phyloP scores from a whole-genome alignment of 2,113 vertebrate species.

The Malaclemys terrapin region DNA sequence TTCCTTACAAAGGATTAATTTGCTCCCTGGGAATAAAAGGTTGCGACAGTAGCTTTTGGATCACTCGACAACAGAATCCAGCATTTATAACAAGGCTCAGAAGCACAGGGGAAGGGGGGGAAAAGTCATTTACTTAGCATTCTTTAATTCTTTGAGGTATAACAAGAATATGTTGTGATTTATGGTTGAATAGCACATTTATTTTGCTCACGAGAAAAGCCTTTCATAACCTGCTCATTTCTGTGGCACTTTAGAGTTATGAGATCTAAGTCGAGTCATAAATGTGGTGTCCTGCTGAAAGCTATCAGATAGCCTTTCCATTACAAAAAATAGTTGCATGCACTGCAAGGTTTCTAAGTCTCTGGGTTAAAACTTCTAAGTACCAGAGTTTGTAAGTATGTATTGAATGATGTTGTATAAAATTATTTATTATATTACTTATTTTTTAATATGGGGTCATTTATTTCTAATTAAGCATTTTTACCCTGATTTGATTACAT shows the following conservation, averaged over 20 bases:
- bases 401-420: background rate
- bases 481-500: constrained; percentile 67
- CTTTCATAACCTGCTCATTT: constrained; percentile 66
- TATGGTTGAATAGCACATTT: constrained; percentile 47
- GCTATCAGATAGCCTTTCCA: background rate
- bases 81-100: constrained; percentile 61
- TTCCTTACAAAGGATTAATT: constrained; percentile 74
- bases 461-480: constrained; percentile 59
- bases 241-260: constrained; percentile 50
- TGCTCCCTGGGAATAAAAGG: constrained; percentile 68
- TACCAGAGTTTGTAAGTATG: background rate
- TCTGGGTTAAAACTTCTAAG: constrained; percentile 23
- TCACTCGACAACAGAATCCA: constrained; percentile 70
- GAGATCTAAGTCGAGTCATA: constrained; percentile 42
- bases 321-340: background rate
- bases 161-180: constrained; percentile 66
- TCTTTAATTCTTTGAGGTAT: constrained; percentile 72
- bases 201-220: constrained; percentile 70
- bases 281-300: constrained; percentile 50
- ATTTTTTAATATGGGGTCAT: background rate
- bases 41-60: constrained; percentile 69
- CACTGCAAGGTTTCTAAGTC: background rate
- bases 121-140: constrained; percentile 55
- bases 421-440: constrained; percentile 21
- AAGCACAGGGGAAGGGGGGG: constrained; percentile 32